Percentiles rank a stretch among this genome's conserved stretches.
These are phyloP conservation scores for Caenorhabditis japonica DNA, from an alignment of 2,888 invertebrate genomes.

Conservation along the genomic window DNA sequence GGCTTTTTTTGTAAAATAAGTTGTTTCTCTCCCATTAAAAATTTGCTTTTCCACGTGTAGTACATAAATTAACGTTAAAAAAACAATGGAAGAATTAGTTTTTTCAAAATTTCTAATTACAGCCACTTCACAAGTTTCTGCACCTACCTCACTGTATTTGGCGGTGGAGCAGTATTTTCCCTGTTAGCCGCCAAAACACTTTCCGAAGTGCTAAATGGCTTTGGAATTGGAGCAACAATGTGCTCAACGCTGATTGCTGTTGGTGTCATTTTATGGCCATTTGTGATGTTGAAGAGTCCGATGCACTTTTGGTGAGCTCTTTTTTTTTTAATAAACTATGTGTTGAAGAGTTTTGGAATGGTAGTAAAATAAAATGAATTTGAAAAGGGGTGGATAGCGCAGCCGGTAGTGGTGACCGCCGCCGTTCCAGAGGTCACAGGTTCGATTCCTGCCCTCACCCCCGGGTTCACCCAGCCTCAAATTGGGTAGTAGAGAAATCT, in stretches of 20 bases:
- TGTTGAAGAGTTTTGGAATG: not conserved
- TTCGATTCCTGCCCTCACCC: no score
- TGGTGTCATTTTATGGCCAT: constrained; percentile 56
- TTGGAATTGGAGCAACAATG: constrained; percentile 35
- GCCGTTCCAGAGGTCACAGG: no score
- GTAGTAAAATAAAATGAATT: not conserved
- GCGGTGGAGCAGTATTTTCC: constrained; percentile 53
- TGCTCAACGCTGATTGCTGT: constrained; percentile 47
- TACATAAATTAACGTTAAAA: no score
- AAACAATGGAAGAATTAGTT: no score
- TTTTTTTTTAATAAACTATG: not conserved
- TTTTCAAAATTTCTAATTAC: constrained; percentile 3
- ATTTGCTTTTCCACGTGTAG: no score
- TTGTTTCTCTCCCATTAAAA: no score
- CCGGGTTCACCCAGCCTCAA: no score
- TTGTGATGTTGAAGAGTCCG: constrained; percentile 57
- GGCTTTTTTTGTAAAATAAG: no score
- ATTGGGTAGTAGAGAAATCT: no score
- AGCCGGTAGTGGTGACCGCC: no score
- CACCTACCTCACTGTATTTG: constrained; percentile 46
- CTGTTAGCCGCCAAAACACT: constrained; percentile 55
- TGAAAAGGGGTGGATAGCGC: no score
- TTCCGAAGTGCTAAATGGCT: constrained; percentile 37
- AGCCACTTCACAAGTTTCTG: constrained; percentile 46
- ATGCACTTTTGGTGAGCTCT: constrained; percentile 59